phyloP scores from a whole-genome alignment of 2,888 invertebrate species.

The Carcina quercana region DNA sequence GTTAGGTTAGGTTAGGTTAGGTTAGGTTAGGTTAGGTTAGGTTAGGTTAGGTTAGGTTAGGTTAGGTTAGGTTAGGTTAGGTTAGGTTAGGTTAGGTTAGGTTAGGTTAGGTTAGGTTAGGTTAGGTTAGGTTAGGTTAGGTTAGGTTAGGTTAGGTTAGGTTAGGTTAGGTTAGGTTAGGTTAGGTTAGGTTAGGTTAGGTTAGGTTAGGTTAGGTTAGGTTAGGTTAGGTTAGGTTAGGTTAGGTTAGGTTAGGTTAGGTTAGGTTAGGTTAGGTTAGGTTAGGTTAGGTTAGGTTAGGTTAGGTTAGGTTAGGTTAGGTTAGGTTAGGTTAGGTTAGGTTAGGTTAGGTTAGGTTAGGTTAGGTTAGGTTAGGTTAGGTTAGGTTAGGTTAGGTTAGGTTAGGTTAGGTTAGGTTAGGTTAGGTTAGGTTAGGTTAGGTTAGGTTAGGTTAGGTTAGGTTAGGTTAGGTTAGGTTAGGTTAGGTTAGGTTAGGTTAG shows the following conservation, averaged over 20 bases:
- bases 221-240: not conserved
- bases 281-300: not conserved
- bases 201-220: conserved; percentile 4
- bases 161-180: conserved; percentile 11
- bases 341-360: not conserved
- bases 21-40: conserved; percentile 9
- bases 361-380: too few relatives aligned
- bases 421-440: too few relatives aligned
- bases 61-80: conserved; percentile 7
- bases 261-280: too few relatives aligned
- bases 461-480: too few relatives aligned
- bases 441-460: too few relatives aligned
- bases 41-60: conserved; percentile 10
- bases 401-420: too few relatives aligned
- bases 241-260: not conserved
- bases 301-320: too few relatives aligned
- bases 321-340: not conserved
- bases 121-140: conserved; percentile 3
- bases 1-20: conserved; percentile 7
- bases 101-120: conserved; percentile 3
- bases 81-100: conserved; percentile 5
- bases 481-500: too few relatives aligned
- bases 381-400: too few relatives aligned
- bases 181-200: conserved; percentile 8
- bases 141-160: conserved; percentile 2